These are phyloP conservation scores for Ammodytes marinus DNA, from an alignment of 2,113 vertebrate species.

Conservation along the genomic window DNA sequence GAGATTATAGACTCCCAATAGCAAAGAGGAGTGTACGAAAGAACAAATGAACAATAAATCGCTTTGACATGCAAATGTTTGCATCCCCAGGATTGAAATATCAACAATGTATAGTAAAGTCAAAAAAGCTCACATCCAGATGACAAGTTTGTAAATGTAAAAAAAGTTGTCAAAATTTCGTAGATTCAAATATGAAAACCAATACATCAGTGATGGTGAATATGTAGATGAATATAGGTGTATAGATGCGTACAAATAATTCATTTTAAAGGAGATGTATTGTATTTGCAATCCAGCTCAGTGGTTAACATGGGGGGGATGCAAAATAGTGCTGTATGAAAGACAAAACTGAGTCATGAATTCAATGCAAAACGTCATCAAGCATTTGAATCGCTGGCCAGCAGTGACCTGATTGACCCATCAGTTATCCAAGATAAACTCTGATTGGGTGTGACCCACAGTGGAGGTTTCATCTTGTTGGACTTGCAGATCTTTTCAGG, in stretches of 20 bases:
- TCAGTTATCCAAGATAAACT: background rate
- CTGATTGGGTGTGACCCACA: conserved; percentile 4
- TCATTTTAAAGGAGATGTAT: background rate
- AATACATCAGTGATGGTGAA: too few relatives aligned
- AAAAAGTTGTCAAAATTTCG: background rate
- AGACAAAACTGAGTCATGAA: background rate
- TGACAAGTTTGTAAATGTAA: background rate
- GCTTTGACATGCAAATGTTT: conserved; percentile 36
- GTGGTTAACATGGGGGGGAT: background rate
- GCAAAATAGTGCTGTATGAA: conserved; percentile 17
- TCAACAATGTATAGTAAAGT: background rate
- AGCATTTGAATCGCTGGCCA: background rate
- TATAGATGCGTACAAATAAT: background rate
- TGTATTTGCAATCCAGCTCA: background rate
- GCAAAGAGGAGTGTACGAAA: background rate
- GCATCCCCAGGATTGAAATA: conserved; percentile 6
- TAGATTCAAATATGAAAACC: background rate
- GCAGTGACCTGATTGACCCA: conserved; percentile 14
- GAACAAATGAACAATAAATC: background rate
- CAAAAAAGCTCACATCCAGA: background rate
- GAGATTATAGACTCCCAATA: conserved; percentile 17
- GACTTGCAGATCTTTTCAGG: background rate
- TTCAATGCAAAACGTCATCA: background rate
- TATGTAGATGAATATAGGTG: background rate
- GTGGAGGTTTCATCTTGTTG: background rate